Conservation (phyloP, 30 jellyfish, hydroid and myxozoan genomes). For the Cassiopea xamachana region DNA sequence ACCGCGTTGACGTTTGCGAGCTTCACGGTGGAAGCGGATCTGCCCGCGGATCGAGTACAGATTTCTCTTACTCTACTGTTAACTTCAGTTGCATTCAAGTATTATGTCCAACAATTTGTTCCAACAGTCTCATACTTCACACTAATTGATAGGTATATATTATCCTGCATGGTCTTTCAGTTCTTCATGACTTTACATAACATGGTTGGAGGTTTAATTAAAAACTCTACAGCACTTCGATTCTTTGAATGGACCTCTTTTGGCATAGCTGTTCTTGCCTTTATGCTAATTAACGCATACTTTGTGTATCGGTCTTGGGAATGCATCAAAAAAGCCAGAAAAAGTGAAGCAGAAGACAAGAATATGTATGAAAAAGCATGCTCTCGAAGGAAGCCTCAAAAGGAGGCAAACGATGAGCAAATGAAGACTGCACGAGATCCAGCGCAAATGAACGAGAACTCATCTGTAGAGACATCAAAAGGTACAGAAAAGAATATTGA, state of each 20-base stretch:
- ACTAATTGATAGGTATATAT: constrained; percentile 30
- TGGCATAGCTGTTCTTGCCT: not conserved
- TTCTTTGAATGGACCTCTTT: constrained; percentile 16
- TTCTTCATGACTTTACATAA: constrained; percentile 52
- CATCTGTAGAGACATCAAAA: no score
- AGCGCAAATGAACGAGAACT: no score
- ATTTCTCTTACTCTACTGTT: constrained; percentile 57
- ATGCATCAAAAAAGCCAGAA: not conserved
- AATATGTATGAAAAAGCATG: not conserved
- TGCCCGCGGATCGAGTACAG: constrained; percentile 56
- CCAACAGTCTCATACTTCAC: constrained; percentile 65
- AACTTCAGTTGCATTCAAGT: constrained; percentile 76
- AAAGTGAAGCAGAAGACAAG: not conserved
- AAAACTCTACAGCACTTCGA: not conserved
- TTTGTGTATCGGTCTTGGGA: constrained; percentile 3
- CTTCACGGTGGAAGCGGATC: constrained; percentile 51
- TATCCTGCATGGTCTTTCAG: constrained; percentile 67
- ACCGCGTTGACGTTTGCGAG: constrained; percentile 64
- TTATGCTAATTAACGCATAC: not conserved
- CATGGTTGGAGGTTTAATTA: constrained; percentile 26
- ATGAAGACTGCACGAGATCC: no score
- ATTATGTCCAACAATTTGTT: constrained; percentile 53
- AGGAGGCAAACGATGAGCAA: no score
- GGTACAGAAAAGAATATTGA: no score
- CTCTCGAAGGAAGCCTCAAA: no score